phyloP scores from a whole-genome alignment of 2,113 vertebrate genomes.

The Corythaixoides concolor region DNA sequence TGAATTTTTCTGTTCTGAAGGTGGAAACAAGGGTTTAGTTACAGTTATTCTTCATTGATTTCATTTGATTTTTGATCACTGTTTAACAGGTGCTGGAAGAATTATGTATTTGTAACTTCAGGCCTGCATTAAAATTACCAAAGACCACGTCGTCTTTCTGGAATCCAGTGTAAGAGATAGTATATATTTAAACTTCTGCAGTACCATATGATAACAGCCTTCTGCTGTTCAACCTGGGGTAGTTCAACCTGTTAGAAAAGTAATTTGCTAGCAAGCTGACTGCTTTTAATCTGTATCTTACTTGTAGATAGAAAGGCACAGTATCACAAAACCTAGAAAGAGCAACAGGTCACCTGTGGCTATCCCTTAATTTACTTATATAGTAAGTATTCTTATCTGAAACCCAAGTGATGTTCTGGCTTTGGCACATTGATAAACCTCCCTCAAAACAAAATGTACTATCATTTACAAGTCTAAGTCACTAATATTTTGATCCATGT shows the following conservation, averaged over 20 bases:
- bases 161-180: background rate
- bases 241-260: background rate
- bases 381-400: background rate
- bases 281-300: background rate
- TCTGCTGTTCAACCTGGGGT: background rate
- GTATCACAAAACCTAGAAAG: background rate
- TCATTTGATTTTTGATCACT: background rate
- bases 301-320: background rate
- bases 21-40: conserved; percentile 30
- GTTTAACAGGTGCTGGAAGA: background rate
- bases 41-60: conserved; percentile 39
- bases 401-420: background rate
- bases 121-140: background rate
- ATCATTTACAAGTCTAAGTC: background rate
- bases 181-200: background rate
- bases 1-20: conserved; percentile 26
- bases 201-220: background rate
- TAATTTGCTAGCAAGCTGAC: background rate
- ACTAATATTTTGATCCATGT: background rate
- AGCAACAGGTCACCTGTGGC: background rate
- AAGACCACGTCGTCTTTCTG: background rate
- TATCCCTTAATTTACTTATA: background rate
- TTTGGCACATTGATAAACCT: background rate
- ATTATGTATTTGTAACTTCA: background rate
- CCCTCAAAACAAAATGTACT: background rate